Percentiles rank a stretch among this genome's conserved stretches.
Evolutionary conservation across 2,888 invertebrate genomes (phyloP).

Genomic region (Meteorus cinctellus): DNA sequence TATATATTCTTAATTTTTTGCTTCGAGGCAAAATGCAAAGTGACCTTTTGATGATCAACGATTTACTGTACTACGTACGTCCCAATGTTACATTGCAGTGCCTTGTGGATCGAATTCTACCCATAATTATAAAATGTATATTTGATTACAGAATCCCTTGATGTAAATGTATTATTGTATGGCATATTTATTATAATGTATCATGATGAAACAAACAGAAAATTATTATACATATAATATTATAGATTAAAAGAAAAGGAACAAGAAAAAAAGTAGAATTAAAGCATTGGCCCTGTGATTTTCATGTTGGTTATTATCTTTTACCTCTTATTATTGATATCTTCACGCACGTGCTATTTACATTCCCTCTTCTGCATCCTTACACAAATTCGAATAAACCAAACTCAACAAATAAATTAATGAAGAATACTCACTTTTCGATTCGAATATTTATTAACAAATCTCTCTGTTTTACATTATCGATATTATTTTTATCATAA

Average conservation of each 20-base stretch:
- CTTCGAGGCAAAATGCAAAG: slow-evolving; percentile 10
- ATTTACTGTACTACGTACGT: slow-evolving; percentile 21
- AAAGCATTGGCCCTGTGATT: slow-evolving; percentile 49
- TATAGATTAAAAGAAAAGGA: slow-evolving; percentile 10
- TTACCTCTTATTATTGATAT: not conserved
- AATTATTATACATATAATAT: slow-evolving; percentile 41
- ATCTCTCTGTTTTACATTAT: slow-evolving; percentile 45
- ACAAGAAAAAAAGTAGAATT: slow-evolving; percentile 44
- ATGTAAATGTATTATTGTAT: slow-evolving; percentile 56
- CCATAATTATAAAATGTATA: slow-evolving; percentile 56
- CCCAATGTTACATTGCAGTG: slow-evolving; percentile 49
- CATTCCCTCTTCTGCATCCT: not conserved
- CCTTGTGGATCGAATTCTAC: slow-evolving; percentile 53
- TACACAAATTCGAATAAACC: not conserved
- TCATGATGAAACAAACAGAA: slow-evolving; percentile 44
- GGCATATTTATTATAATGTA: slow-evolving; percentile 60
- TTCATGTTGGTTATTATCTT: not conserved
- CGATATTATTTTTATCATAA: not conserved
- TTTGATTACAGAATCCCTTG: slow-evolving; percentile 54
- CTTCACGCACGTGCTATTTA: not conserved
- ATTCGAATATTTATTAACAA: slow-evolving; percentile 49
- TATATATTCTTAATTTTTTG: slow-evolving; percentile 10
- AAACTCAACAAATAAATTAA: slow-evolving; percentile 9
- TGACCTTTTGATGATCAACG: slow-evolving; percentile 13
- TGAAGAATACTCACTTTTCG: slow-evolving; percentile 25